phyloP scores from a whole-genome alignment of 2,888 invertebrate species.

The Caenorhabditis doughertyi region DNA sequence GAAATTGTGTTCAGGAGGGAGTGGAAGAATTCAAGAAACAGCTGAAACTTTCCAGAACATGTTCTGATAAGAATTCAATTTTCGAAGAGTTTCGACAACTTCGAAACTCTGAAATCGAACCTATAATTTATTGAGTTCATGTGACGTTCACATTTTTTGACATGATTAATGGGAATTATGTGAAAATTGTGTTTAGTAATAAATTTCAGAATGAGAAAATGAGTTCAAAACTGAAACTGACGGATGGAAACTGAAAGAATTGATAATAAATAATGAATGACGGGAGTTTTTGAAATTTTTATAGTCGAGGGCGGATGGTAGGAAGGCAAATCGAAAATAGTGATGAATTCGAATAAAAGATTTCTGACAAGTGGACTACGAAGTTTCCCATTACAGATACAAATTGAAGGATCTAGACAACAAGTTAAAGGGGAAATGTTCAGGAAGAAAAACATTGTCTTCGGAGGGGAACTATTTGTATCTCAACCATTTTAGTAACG shows the following conservation, averaged over 20 bases:
- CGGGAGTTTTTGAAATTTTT: background rate
- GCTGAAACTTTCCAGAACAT: background rate
- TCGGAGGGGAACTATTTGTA: no score
- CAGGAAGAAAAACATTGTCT: no score
- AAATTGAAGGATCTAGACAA: background rate
- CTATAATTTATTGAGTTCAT: background rate
- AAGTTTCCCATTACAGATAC: background rate
- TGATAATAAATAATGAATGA: conserved; percentile 2
- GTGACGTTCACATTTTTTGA: background rate
- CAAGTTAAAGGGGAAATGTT: background rate
- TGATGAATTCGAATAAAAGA: background rate
- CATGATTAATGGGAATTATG: background rate
- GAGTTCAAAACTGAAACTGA: background rate
- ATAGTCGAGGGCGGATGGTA: conserved; percentile 13
- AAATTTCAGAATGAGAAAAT: background rate
- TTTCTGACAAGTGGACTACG: conserved; percentile 14
- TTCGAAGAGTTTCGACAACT: background rate
- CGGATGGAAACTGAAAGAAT: background rate
- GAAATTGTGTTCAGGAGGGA: conserved; percentile 28
- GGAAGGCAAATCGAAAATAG: background rate
- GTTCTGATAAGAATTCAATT: background rate
- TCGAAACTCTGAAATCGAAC: background rate
- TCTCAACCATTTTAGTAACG: no score
- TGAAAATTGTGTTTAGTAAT: background rate
- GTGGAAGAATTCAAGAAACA: background rate